Base-by-base conservation (phyloP, 2,797 vertebrate genomes). In the Gambelia wislizenii region DNA sequence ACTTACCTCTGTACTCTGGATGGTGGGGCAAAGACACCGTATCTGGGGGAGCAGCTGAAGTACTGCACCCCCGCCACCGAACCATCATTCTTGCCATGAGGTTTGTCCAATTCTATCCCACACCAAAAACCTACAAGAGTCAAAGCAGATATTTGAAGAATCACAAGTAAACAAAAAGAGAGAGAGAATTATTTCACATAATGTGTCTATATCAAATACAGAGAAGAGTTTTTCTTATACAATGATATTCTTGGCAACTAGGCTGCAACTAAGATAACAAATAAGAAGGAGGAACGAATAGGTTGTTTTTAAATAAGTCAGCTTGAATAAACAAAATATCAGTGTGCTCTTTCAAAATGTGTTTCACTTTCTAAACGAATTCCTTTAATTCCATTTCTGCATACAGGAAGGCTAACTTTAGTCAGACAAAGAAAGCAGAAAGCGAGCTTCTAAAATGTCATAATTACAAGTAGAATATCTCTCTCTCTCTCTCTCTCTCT, bases 81-180 rank as follows among this genome's bases (percentile, higher is more conserved):
- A 6, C 99, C 99, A 2, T 99, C 98, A 0, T 99, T 99, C 97
- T 99, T 99, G 87, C 99, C 99, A 0, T 98, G 98, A 33, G 98
- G 98, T 89, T 98, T 99, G 95, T 99, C 99, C 95, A 99, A 95
- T 92, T 99, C 98, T 56, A 99, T 98, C 75, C 99, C 99, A 86
- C 98, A 97, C 99, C 99, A 99, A 92, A 98, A 95, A 0, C 99
- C 99, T 98, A 78, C 56, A 92, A 95, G 5, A 89, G 1, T 10
- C 89, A 12, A 5, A 89, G 61, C 20, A 47, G 36, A 52, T 42
- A 49, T 69, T 33, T 83, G 61, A 64, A 83, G 61, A 69, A 67
- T 39, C 16, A 39, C 36, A 72, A 72, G 16, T 1, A 36, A n/a
- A 6, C 16, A 42, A 47, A 67, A 64, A 36, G 6, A 47, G 4